Evolutionary conservation across 2,888 invertebrate genomes (phyloP).

Genomic region (Arctia plantaginis): DNA sequence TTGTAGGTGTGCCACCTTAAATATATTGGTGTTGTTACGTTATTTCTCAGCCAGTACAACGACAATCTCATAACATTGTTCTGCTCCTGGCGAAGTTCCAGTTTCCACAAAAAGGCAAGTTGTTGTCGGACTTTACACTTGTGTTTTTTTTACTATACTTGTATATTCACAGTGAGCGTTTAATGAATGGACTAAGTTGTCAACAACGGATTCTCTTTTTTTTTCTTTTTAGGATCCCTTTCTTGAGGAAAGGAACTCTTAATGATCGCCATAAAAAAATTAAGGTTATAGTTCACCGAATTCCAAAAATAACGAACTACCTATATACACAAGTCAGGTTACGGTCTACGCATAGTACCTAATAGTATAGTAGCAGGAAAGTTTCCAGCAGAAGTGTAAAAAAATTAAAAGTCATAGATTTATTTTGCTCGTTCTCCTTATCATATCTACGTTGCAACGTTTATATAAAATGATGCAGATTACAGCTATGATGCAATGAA

Average conservation of each 20-base stretch:
- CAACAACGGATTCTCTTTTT: constrained; percentile 24
- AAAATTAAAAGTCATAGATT: not conserved
- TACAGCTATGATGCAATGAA: no score
- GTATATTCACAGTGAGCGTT: constrained; percentile 31
- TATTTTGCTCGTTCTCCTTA: not conserved
- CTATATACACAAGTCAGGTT: not conserved
- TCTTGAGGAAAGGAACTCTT: not conserved
- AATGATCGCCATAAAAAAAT: not conserved
- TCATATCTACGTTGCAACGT: no score
- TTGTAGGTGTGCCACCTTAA: constrained; percentile 44
- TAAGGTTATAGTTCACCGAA: no score
- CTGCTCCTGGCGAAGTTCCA: constrained; percentile 68
- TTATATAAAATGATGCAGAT: no score
- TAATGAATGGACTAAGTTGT: constrained; percentile 35
- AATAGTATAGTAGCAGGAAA: not conserved
- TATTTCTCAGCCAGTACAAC: constrained; percentile 53
- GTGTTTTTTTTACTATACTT: constrained; percentile 36
- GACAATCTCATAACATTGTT: constrained; percentile 70
- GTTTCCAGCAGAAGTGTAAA: not conserved
- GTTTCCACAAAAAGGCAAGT: constrained; percentile 55
- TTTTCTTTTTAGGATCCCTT: not conserved
- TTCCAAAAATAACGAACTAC: no score
- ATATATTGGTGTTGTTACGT: constrained; percentile 53
- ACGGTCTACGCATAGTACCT: not conserved
- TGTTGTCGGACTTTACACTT: constrained; percentile 43